phyloP scores from a whole-genome alignment of 2,797 vertebrate genomes.

The Intellagama lesueurii region DNA sequence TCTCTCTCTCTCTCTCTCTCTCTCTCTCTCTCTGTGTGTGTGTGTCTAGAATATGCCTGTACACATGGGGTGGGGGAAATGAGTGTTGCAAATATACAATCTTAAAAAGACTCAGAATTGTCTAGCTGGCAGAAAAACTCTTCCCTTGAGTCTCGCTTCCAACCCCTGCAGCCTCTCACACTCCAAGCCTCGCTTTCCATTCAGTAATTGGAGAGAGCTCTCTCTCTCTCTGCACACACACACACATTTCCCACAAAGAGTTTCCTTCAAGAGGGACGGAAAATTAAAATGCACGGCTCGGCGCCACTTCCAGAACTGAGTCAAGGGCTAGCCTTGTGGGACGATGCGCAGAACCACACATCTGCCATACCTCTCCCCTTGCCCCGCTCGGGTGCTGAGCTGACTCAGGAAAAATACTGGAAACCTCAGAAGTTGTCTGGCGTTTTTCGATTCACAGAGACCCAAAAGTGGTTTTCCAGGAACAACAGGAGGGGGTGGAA shows the following conservation, averaged over 20 bases:
- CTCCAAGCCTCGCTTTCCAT: background rate
- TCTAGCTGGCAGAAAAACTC: background rate
- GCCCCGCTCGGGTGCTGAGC: background rate
- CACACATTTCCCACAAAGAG: background rate
- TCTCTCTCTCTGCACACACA: no score
- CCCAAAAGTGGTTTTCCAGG: constrained; percentile 24
- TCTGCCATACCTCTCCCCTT: background rate
- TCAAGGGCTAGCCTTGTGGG: background rate
- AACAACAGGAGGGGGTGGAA: background rate
- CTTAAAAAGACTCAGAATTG: background rate
- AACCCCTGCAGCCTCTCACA: background rate
- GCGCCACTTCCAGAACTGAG: background rate
- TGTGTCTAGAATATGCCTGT: background rate
- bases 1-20: no score
- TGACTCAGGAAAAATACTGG: constrained; percentile 21
- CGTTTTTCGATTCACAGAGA: background rate
- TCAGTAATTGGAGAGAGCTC: background rate
- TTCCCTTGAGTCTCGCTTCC: background rate
- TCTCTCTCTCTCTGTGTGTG: background rate
- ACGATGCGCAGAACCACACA: background rate
- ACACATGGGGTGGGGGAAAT: no score
- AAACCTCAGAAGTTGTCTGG: constrained; percentile 12
- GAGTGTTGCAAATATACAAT: background rate
- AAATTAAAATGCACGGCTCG: background rate
- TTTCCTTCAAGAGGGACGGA: background rate